These are phyloP conservation scores for Meghimatium bilineatum DNA, from an alignment of 2,888 invertebrate genomes.

Conservation along the genomic window DNA sequence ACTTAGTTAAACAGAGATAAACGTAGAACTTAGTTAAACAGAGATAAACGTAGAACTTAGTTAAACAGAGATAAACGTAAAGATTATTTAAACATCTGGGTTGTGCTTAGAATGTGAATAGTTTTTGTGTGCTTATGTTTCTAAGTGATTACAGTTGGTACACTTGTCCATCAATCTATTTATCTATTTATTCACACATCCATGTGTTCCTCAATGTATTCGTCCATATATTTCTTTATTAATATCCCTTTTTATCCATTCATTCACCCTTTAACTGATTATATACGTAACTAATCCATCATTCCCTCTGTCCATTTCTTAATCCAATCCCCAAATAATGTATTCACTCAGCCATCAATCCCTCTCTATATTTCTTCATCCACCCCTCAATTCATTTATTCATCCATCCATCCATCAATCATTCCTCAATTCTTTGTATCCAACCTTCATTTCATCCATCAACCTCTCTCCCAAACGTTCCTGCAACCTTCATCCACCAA, in stretches of 20 bases:
- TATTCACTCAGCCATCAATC: no score
- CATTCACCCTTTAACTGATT: background rate
- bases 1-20: no score
- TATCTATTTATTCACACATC: background rate
- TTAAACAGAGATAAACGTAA: no score
- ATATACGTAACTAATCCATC: background rate
- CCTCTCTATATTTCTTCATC: background rate
- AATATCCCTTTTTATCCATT: background rate
- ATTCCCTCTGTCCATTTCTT: no score
- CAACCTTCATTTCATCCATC: background rate
- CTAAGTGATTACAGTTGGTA: no score
- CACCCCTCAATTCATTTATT: background rate
- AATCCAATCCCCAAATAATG: no score
- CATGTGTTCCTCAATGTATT: background rate
- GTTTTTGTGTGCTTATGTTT: no score
- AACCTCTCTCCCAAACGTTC: background rate
- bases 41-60: no score
- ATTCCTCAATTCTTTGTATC: background rate
- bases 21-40: no score
- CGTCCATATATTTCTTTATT: background rate
- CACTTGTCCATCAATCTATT: background rate
- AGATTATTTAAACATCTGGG: no score
- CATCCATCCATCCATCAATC: no score
- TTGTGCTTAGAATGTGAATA: no score
- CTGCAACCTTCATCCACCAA: background rate